Conservation (phyloP, 2,113 vertebrate genomes). For the human (Homo sapiens) region DNA sequence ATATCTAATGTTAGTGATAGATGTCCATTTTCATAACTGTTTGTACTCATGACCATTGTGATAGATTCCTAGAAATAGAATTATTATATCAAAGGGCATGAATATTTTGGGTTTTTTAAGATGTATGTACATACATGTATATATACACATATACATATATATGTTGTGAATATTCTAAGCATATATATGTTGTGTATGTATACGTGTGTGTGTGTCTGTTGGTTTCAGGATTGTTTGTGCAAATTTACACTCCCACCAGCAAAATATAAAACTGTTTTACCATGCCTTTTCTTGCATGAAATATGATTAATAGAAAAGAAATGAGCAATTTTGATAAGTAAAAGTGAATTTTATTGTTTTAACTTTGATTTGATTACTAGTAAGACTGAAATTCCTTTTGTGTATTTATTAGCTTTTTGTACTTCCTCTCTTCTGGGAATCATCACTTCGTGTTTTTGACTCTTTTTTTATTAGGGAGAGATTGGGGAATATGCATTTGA, state of each 20-base stretch:
- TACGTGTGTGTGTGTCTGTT: neutral
- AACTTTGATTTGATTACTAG: neutral
- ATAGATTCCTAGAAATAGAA: neutral
- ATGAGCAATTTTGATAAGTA: neutral
- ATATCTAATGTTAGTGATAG: neutral
- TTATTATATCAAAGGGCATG: neutral
- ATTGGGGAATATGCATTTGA: neutral
- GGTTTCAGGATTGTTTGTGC: neutral
- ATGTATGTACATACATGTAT: neutral
- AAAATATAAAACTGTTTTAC: neutral
- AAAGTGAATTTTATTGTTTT: neutral
- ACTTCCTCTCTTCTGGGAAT: neutral
- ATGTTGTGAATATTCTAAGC: no score
- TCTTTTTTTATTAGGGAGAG: neutral
- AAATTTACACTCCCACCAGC: neutral
- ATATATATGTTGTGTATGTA: no score
- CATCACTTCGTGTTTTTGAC: neutral
- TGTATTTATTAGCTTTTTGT: neutral
- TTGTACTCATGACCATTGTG: neutral
- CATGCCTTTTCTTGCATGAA: neutral
- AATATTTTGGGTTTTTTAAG: neutral
- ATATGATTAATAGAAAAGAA: neutral
- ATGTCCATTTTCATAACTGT: neutral
- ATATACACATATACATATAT: no score
- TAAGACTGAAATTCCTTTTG: conserved; percentile 11